Percentiles rank a stretch among this genome's conserved stretches.
Evolutionary conservation across 2,888 invertebrate species (phyloP).

Genomic region (Nemoura dubitans): DNA sequence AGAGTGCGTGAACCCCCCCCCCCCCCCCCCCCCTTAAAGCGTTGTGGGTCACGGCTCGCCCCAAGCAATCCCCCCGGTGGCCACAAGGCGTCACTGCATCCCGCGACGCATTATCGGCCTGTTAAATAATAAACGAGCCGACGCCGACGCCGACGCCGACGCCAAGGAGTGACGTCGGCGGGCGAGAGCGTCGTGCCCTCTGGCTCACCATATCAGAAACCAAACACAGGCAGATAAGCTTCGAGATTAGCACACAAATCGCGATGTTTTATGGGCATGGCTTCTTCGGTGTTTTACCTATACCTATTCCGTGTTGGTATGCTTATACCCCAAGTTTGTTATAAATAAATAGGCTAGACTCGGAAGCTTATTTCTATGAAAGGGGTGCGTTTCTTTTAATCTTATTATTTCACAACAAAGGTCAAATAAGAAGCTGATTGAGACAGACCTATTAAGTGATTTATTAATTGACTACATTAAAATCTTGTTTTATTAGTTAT

Average conservation of each 20-base stretch:
- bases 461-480: slow-evolving; percentile 7
- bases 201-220: slow-evolving; percentile 21
- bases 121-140: slow-evolving; percentile 29
- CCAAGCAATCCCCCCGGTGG: neutral
- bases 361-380: neutral
- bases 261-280: neutral
- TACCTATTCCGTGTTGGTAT: neutral
- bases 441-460: neutral
- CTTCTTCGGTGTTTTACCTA: neutral
- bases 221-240: neutral
- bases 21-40: slow-evolving; percentile 8
- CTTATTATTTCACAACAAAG: neutral
- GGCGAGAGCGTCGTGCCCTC: neutral
- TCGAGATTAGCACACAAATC: neutral
- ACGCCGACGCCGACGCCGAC: neutral
- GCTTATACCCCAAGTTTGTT: neutral
- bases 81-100: neutral
- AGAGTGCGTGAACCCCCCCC: neutral
- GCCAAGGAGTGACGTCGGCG: neutral
- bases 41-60: neutral
- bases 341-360: neutral
- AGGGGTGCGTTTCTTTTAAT: neutral
- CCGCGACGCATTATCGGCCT: slow-evolving; percentile 54
- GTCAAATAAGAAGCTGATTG: neutral
- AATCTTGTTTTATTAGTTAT: slow-evolving; percentile 12